Percentiles rank a stretch among this genome's conserved stretches.
phyloP scores from a whole-genome alignment of 2,888 invertebrate genomes.

The Rotaria socialis region DNA sequence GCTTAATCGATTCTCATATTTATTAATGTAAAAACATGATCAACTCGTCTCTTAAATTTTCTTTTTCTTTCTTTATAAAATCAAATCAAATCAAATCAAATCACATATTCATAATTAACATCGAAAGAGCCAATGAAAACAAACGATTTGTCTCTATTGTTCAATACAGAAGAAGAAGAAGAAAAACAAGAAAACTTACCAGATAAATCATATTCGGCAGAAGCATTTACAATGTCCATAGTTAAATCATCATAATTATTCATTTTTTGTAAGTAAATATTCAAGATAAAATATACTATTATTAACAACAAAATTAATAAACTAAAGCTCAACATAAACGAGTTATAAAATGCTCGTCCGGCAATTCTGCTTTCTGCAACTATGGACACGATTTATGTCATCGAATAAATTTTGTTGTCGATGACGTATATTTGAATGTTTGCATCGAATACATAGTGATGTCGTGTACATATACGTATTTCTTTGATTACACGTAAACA shows the following conservation, averaged over 20 bases:
- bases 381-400: not conserved
- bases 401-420: not conserved
- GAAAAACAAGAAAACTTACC: not conserved
- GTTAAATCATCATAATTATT: not conserved
- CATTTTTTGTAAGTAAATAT: not conserved
- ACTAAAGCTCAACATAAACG: slow-evolving; percentile 17
- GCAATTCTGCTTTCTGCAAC: slow-evolving; percentile 5
- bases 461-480: not conserved
- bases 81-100: no score
- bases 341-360: slow-evolving; percentile 6
- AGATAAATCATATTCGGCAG: not conserved
- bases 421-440: not conserved
- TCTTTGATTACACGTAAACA: not conserved
- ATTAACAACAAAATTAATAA: not conserved
- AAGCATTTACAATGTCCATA: not conserved
- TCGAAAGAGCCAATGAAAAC: not conserved
- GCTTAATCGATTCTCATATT: no score
- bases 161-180: not conserved
- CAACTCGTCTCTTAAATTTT: no score
- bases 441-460: not conserved
- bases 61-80: no score
- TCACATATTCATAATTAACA: no score
- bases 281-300: not conserved
- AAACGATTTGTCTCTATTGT: not conserved
- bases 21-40: no score